Evolutionary conservation across 2,797 vertebrate genomes (phyloP).

Genomic region (Crypturellus tataupa): DNA sequence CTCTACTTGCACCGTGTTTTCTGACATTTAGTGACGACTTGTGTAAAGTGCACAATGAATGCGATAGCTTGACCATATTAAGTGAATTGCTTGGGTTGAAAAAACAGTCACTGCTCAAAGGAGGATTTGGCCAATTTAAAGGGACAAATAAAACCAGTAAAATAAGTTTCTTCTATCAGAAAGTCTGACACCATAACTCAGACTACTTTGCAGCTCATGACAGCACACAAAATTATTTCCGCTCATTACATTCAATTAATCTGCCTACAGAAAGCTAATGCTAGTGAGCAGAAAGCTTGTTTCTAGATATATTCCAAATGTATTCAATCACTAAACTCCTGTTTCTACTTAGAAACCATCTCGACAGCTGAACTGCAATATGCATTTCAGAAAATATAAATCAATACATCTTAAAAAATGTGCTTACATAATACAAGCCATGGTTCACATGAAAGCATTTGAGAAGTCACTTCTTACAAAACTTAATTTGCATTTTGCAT

Average conservation of each 20-base stretch:
- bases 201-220: background rate
- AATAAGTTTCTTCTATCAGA: background rate
- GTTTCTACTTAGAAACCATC: background rate
- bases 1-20: background rate
- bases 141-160: background rate
- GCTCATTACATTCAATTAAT: background rate
- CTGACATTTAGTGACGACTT: background rate
- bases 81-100: background rate
- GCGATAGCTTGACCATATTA: background rate
- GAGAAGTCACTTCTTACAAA: background rate
- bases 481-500: background rate
- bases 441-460: background rate
- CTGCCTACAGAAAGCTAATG: background rate
- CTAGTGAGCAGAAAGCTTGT: background rate
- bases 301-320: background rate
- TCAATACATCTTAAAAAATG: background rate
- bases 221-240: background rate
- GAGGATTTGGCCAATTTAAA: background rate
- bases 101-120: background rate
- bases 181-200: background rate
- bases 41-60: background rate
- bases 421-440: background rate
- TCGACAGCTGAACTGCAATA: background rate
- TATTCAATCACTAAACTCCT: background rate
- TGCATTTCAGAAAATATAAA: background rate